A percentile compares a stretch with the other conserved stretches of the same genome.
phyloP scores from a whole-genome alignment of 2,888 invertebrate genomes.

The Idaea biselata region DNA sequence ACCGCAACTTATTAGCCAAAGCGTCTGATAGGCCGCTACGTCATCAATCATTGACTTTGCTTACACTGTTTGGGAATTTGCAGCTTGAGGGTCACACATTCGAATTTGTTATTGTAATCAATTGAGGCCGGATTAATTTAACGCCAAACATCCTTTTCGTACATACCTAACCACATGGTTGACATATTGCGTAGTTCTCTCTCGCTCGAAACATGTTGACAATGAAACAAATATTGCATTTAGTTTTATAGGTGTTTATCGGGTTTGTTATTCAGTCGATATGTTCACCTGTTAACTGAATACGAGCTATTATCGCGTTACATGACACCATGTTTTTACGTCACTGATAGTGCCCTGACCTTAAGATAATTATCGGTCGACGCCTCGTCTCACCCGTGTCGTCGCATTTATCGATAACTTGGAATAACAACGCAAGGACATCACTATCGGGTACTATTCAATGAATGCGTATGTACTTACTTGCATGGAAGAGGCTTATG shows the following conservation, averaged over 20 bases:
- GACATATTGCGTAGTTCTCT: background rate
- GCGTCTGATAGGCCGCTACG: background rate
- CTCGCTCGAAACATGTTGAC: background rate
- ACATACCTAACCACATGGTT: background rate
- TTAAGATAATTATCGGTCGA: constrained; percentile 78
- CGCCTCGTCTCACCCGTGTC: constrained; percentile 59
- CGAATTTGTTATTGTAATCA: background rate
- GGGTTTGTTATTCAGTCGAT: background rate
- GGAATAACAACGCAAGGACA: constrained; percentile 65
- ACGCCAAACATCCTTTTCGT: background rate
- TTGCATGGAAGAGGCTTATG: constrained; percentile 19
- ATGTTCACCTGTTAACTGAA: constrained; percentile 45
- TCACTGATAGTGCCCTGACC: constrained; percentile 73
- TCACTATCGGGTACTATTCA: constrained; percentile 36
- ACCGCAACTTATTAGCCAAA: background rate
- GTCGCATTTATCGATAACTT: constrained; percentile 56
- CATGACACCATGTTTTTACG: constrained; percentile 54
- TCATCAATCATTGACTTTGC: background rate
- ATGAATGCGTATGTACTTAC: constrained; percentile 21
- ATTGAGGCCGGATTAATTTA: background rate
- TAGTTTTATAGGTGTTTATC: background rate
- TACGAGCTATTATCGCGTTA: constrained; percentile 46
- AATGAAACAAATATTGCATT: background rate
- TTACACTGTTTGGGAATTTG: background rate
- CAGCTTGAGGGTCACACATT: background rate